phyloP scores from a whole-genome alignment of 2,888 invertebrate species.

The Eupeodes latifasciatus region DNA sequence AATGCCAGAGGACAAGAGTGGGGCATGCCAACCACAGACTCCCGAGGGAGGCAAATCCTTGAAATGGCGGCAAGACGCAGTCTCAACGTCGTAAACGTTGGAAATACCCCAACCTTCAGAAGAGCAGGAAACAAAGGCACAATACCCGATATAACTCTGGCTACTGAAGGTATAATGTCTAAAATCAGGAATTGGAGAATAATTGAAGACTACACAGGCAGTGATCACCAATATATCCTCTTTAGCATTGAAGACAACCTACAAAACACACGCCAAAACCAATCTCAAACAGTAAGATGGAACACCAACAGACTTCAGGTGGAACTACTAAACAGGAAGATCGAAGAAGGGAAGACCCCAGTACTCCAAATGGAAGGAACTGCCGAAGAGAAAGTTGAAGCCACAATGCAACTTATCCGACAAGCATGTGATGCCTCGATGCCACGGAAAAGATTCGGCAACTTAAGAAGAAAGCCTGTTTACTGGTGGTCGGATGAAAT shows the following conservation, averaged over 20 bases:
- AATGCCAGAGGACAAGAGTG: too few relatives aligned
- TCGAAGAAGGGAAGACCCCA: too few relatives aligned
- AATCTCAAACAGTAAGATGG: neutral
- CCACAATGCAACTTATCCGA: neutral
- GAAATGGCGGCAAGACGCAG: constrained; percentile 62
- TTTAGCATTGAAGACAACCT: neutral
- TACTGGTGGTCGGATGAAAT: constrained; percentile 14
- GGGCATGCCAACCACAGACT: constrained; percentile 40
- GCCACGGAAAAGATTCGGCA: neutral
- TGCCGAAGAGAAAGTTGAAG: neutral
- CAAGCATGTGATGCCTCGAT: constrained; percentile 1
- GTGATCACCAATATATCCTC: neutral
- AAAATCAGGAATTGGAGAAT: constrained; percentile 3
- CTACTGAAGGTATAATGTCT: neutral
- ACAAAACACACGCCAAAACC: neutral
- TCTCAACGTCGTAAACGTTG: constrained; percentile 8
- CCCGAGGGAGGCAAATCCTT: constrained; percentile 50
- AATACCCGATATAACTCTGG: neutral
- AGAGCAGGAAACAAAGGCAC: constrained; percentile 1
- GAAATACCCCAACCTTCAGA: neutral
- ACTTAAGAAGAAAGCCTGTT: neutral
- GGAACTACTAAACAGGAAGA: too few relatives aligned
- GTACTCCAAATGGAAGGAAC: constrained; percentile 2
- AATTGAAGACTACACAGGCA: constrained; percentile 5
- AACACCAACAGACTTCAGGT: neutral